phyloP scores from a whole-genome alignment of 2,113 vertebrate species.

The Poicephalus meyeri region DNA sequence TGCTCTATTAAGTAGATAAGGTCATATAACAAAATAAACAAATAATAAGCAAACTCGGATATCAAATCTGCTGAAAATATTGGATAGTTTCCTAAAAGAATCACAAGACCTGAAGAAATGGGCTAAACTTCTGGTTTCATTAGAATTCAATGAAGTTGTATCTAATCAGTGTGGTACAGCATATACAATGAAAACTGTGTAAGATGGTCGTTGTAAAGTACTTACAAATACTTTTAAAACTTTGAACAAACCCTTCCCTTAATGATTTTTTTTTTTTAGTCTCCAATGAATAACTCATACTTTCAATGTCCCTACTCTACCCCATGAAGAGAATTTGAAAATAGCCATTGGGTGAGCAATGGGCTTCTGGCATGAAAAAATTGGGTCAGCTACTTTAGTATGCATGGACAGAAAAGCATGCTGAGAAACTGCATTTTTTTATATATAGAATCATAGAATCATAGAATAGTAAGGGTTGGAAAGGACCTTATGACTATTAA shows the following conservation, averaged over 20 bases:
- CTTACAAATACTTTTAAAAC: background rate
- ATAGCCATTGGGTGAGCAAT: background rate
- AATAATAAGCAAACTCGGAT: background rate
- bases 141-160: background rate
- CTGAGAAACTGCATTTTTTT: background rate
- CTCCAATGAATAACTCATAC: background rate
- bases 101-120: background rate
- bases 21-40: background rate
- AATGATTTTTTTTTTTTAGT: background rate
- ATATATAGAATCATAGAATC: background rate
- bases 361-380: background rate
- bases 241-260: background rate
- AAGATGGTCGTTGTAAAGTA: background rate
- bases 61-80: background rate
- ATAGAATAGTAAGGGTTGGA: no score
- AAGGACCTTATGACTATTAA: no score
- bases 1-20: background rate
- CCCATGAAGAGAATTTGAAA: background rate
- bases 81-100: background rate
- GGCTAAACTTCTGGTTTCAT: background rate
- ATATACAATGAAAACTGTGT: background rate
- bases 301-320: background rate
- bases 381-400: background rate
- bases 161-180: background rate
- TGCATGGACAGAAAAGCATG: background rate